These are phyloP conservation scores for Oryzaephilus surinamensis DNA, from an alignment of 1,140 invertebrate genomes.

Conservation along the genomic window DNA sequence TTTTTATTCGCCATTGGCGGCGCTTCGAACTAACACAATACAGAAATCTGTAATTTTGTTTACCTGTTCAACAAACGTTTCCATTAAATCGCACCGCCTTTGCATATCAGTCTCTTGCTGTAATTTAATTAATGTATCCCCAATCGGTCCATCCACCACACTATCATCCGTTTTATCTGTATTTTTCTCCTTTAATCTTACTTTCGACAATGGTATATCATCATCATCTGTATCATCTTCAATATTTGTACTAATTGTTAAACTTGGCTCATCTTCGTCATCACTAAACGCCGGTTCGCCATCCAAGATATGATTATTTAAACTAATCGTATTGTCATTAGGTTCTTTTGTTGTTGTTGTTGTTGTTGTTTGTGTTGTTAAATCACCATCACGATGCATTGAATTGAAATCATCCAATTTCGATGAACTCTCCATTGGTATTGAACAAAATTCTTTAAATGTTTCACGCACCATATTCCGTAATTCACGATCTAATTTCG, in stretches of 20 bases:
- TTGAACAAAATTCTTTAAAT: constrained; percentile 80
- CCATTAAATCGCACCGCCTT: constrained; percentile 57
- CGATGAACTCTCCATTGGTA: constrained; percentile 37
- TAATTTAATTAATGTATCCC: constrained; percentile 31
- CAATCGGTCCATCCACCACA: constrained; percentile 31
- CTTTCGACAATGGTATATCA: constrained; percentile 66
- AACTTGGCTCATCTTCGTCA: constrained; percentile 57
- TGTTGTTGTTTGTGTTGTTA: too few relatives aligned
- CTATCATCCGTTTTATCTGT: constrained; percentile 37
- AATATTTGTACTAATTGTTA: constrained; percentile 37
- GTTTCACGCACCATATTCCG: constrained; percentile 75
- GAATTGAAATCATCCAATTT: constrained; percentile 37
- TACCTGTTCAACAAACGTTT: constrained; percentile 50
- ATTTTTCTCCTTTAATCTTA: constrained; percentile 36
- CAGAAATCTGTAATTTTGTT: too few relatives aligned
- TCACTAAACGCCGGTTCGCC: constrained; percentile 70
- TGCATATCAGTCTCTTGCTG: constrained; percentile 55
- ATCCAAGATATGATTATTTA: constrained; percentile 35
- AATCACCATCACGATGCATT: constrained; percentile 47
- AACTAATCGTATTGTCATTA: constrained; percentile 17
- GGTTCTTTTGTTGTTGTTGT: too few relatives aligned
- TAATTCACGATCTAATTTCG: constrained; percentile 83
- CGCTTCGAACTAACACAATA: too few relatives aligned
- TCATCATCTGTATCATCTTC: constrained; percentile 81
- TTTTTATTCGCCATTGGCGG: too few relatives aligned